Base-by-base conservation (phyloP, 2,888 invertebrate species). In the Phanerotoma sp. region DNA sequence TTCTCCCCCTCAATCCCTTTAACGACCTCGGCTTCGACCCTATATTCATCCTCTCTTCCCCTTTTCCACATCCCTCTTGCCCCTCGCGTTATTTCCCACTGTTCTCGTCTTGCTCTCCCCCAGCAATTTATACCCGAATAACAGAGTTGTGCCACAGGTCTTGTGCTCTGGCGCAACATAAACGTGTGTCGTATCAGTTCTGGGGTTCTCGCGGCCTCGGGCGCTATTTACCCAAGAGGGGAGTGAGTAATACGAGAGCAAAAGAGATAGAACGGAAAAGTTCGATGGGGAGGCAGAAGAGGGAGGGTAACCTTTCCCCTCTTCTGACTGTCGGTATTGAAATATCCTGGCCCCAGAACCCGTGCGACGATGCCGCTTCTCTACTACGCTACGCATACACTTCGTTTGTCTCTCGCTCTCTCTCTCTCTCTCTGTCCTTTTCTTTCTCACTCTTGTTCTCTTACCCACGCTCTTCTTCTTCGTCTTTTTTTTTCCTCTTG, bases 281-380 rank as follows among this genome's bases (percentile, higher is more conserved):
- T 33, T 45, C 28, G 33, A 46, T 21, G 33, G n/a, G n/a, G 33
- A 46, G 21, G 1, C 10, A 46, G 33, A 46, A 48, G 42, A 30
- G 51, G 47, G 40, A 46, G 56, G 47, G 51, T 41, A 49, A 35
- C 53, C 53, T 53, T 56, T 59, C 61, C 63, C 55, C 62, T 61
- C 64, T 53, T 54, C 44, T 44, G 54, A 51, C 56, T 58, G 55
- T 49, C 57, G 53, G 42, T 53, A 50, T 55, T 50, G 46, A 70
- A 71, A 71, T 70, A 71, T 69, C 69, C 68, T 68, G 68, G 66
- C 65, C 62, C 66, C 67, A 65, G 65, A 67, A 66, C 63, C 61
- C 63, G 68, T 68, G 71, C 70, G 62, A 61, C 66, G 71, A 70
- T 71, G 70, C 71, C 69, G 67, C 70, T 70, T 70, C 66, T 71